Base-by-base conservation (phyloP, 2,113 vertebrate species). In the Rhinopomastus cyanomelas region DNA sequence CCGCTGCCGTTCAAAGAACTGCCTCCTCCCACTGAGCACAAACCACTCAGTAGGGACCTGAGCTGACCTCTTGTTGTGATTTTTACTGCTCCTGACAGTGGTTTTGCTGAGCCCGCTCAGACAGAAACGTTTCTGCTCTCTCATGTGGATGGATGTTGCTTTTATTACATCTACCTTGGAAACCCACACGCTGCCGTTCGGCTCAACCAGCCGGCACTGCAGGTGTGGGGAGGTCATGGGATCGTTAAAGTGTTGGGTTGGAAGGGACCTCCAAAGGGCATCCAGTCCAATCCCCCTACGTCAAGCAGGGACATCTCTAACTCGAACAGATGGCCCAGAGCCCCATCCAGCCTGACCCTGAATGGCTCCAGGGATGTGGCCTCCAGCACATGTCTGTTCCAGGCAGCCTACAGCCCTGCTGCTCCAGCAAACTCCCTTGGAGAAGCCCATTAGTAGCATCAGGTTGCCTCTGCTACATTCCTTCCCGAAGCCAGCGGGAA, bases 1-100 rank as follows among this genome's bases (percentile, higher is more conserved):
- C 49, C 2, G 3, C 66, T 67, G 78, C 49, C n/a, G 77, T 82
- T 48, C 66, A 65, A 72, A 90, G 46, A 57, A 18, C 29, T 59
- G 49, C 42, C 65, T 82, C 30, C 42, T 85, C 66, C 9, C 5
- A 7, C 25, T 0, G 1, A 1, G 0, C 0, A 0, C 64, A 27
- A 60, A n/a, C 32, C 1, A 0, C 57, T 32, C n/a, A 1, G 20
- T 64, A 14, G 46, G 77, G 62, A 94, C 93, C 79, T 2, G 16
- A 90, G 81, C 23, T 94, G 82, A 93, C 85, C 87, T 92, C 66
- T 36, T 3, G 0, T 11, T 67, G 13, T 92, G 95, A 94, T 76
- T 79, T 72, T 92, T 82, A 95, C 42, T n/a, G 7, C 84, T 95
- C 49, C 88, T 92, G 95, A 94, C 96, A 96, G 74, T 30, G 42